Base-by-base conservation (phyloP, 2,113 vertebrate genomes). In the Oceanites oceanicus region DNA sequence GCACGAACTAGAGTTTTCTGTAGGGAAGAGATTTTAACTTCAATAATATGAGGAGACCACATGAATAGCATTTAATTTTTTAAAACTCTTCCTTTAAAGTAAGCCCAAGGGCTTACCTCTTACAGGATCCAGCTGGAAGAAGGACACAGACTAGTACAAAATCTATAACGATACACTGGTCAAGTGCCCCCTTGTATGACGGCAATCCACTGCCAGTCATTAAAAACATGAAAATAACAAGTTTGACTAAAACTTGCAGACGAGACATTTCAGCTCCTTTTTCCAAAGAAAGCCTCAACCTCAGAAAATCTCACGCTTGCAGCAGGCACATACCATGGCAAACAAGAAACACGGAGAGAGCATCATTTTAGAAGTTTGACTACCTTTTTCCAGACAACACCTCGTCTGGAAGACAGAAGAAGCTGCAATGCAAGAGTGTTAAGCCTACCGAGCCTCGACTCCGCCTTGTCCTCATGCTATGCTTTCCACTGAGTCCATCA, bases 381-480 rank as follows among this genome's bases (percentile, higher is more conserved):
- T 13, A 29, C 49, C 32, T 18, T 25, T 10, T 5, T 36, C 65
- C 53, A 78, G 29, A 17, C 30, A 30, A 3, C 20, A 17, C n/a
- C 36, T 58, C 22, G 15, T 30, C 30, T 18, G 2, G 2, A 38
- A 38, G 38, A 3, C 20, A 44, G 73, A 62, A 38, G 44, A 6
- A 66, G 53, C 61, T 23, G 38, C n/a, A 88, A 63, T 10, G 20
- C 15, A 42, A 34, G 18, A 32, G 22, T 0, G 26, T 13, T 11
- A 40, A 26, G 27, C 98, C 45, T 97, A 99, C 99, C 98, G 99
- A 99, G 99, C 99, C 99, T 94, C 99, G 98, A 98, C 99, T 99
- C 96, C 99, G 98, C 98, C 99, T 96, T 55, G 99, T 99, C 99
- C 99, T 99, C 99, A 99, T 99, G 98, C 99, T 99, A 99, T 99